Evolutionary conservation across 2,113 vertebrate species (phyloP).

Genomic region (pig (Sus scrofa)): T2T-Sscrofa CM000812.6:232886501-232887000

Average conservation of each 20-base stretch:
- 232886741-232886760: too few species aligned
- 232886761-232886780: too few species aligned
- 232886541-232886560: neutral
- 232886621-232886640: neutral
- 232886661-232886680: neutral
- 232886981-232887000: conserved; percentile 1
- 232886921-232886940: neutral
- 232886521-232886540: conserved; percentile 14
- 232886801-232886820: too few species aligned
- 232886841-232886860: too few species aligned
- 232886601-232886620: neutral
- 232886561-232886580: neutral
- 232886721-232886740: too few species aligned
- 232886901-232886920: too few species aligned
- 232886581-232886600: neutral
- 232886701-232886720: too few species aligned
- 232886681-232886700: too few species aligned
- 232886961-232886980: neutral
- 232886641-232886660: conserved; percentile 17
- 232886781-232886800: too few species aligned
- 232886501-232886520: neutral
- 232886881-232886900: too few species aligned
- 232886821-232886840: too few species aligned
- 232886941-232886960: neutral
- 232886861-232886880: too few species aligned